phyloP scores from a whole-genome alignment of 2,888 invertebrate genomes.

The Orgyia antiqua region DNA sequence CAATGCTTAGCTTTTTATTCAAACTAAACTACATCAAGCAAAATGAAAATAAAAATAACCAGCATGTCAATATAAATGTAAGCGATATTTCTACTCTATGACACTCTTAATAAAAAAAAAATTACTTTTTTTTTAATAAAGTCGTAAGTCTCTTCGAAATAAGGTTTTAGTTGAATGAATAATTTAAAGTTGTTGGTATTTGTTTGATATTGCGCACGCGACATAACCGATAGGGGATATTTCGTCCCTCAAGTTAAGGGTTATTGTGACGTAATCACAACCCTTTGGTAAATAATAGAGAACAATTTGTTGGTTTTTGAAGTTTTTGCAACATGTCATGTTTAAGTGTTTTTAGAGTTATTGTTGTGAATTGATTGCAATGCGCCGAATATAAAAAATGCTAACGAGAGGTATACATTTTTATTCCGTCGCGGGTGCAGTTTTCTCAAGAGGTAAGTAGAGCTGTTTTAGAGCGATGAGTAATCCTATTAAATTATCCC shows the following conservation, averaged over 20 bases:
- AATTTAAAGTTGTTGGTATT: conserved; percentile 13
- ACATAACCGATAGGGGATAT: conserved; percentile 39
- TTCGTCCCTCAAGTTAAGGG: conserved; percentile 45
- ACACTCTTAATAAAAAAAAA: conserved; percentile 6
- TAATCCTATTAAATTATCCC: no score
- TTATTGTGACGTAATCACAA: conserved; percentile 42
- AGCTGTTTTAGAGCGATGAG: no score
- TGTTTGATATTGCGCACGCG: conserved; percentile 54
- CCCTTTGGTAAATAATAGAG: conserved; percentile 38
- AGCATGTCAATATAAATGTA: conserved; percentile 7
- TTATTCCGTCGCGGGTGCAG: no score
- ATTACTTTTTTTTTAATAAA: background rate
- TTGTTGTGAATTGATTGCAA: no score
- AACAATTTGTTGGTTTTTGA: conserved; percentile 40
- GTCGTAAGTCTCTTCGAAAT: conserved; percentile 1
- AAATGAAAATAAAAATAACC: no score
- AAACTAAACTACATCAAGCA: no score
- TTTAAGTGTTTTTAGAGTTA: conserved; percentile 7
- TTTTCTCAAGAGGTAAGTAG: no score
- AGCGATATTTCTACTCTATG: conserved; percentile 15
- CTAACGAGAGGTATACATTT: no score
- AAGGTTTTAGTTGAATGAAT: conserved; percentile 7
- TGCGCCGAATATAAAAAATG: no score
- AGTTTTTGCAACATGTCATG: conserved; percentile 15
- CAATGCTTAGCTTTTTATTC: no score